A percentile compares a stretch with the other conserved stretches of the same genome.
Evolutionary conservation across 2,113 vertebrate species (phyloP).

Genomic region (Jacana jacana): DNA sequence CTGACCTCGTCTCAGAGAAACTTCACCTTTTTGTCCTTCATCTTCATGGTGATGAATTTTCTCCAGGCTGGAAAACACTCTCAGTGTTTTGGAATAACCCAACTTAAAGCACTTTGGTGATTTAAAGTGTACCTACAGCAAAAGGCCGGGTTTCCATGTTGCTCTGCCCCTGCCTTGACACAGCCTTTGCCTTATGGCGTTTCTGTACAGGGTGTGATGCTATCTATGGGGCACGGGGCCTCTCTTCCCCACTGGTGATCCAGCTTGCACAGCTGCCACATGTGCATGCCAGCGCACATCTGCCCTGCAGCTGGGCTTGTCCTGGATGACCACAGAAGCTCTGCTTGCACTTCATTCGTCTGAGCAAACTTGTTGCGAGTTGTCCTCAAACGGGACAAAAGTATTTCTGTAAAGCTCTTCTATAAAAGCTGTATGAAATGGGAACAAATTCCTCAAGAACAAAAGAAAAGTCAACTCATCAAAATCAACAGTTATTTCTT

Average conservation of each 20-base stretch:
- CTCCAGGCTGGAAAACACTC: no score
- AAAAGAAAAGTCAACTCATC: neutral
- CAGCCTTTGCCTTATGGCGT: neutral
- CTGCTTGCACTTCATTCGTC: neutral
- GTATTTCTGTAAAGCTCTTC: neutral
- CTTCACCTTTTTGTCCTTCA: neutral
- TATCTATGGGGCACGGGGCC: fast-evolving
- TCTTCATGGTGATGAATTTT: neutral
- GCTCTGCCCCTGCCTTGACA: neutral
- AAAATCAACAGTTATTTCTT: neutral
- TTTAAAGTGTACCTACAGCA: neutral
- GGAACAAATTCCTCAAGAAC: neutral
- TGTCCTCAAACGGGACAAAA: neutral
- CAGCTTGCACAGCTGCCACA: neutral
- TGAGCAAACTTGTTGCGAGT: neutral
- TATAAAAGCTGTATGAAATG: neutral
- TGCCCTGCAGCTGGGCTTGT: neutral
- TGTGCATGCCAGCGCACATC: neutral
- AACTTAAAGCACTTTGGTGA: neutral
- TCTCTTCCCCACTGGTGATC: fast-evolving
- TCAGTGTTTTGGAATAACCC: neutral
- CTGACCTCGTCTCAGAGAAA: neutral
- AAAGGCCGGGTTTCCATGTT: neutral
- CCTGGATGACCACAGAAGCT: neutral
- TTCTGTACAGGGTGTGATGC: neutral